Evolutionary conservation across 1,140 invertebrate species (phyloP).

Genomic region (Babylonia areolata): DNA sequence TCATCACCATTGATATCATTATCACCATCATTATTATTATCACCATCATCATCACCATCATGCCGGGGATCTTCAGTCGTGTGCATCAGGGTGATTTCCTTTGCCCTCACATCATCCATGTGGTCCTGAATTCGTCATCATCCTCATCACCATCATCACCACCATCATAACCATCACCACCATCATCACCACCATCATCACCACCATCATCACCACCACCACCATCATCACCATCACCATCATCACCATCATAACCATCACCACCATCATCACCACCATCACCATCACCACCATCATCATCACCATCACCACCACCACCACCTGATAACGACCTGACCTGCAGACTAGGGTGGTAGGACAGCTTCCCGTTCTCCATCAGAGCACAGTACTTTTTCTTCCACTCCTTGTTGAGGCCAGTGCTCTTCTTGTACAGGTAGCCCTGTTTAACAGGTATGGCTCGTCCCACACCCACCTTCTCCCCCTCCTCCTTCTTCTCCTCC

Average conservation of each 20-base stretch:
- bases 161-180: slow-evolving; percentile 19
- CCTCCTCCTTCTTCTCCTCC: slow-evolving; percentile 84
- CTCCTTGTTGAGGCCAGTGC: slow-evolving; percentile 96
- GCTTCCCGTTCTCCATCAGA: slow-evolving; percentile 91
- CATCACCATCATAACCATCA: not conserved
- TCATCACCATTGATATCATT: slow-evolving; percentile 15
- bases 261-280: not conserved
- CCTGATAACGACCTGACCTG: slow-evolving; percentile 81
- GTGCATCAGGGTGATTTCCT: slow-evolving; percentile 87
- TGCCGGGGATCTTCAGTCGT: too few relatives aligned
- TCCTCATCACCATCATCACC: slow-evolving; percentile 12
- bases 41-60: slow-evolving; percentile 11
- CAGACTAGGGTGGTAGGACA: slow-evolving; percentile 97
- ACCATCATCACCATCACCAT: slow-evolving; percentile 1
- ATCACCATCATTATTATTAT: slow-evolving; percentile 4
- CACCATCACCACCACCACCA: not conserved
- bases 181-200: slow-evolving; percentile 30
- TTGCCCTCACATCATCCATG: slow-evolving; percentile 97
- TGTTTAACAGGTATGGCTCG: slow-evolving; percentile 97
- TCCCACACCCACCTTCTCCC: slow-evolving; percentile 82
- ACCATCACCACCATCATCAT: not conserved
- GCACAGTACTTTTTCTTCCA: slow-evolving; percentile 99
- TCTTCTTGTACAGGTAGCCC: slow-evolving; percentile 97
- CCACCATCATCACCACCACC: slow-evolving; percentile 3
- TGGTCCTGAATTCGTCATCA: slow-evolving; percentile 87